A percentile compares a stretch with the other conserved stretches of the same genome.
These are phyloP conservation scores for Phyllostomus discolor DNA, from an alignment of 2,113 vertebrate species.

Conservation along the genomic window DNA sequence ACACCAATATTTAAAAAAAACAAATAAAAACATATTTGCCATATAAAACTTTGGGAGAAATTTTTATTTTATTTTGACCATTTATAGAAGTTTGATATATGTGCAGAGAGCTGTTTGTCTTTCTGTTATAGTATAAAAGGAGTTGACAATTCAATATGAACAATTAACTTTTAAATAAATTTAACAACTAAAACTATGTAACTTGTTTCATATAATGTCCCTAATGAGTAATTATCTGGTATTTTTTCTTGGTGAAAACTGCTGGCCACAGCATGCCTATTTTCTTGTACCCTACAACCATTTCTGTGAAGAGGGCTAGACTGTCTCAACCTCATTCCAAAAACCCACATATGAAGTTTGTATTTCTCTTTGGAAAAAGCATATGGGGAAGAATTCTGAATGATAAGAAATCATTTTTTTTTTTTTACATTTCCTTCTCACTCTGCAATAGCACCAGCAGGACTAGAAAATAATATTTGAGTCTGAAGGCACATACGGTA, in stretches of 20 bases:
- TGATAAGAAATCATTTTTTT: constrained; percentile 39
- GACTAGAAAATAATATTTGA: constrained; percentile 60
- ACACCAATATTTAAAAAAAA: background rate
- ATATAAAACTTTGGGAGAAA: background rate
- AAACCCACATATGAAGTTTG: background rate
- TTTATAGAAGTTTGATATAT: background rate
- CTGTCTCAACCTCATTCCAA: background rate
- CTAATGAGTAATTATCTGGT: background rate
- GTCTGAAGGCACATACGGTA: constrained; percentile 63
- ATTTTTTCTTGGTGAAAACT: background rate
- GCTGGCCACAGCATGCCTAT: background rate
- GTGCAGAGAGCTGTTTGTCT: background rate
- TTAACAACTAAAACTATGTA: background rate
- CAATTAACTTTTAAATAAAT: background rate
- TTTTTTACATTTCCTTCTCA: constrained; percentile 65
- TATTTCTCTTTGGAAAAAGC: constrained; percentile 19
- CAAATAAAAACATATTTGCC: background rate
- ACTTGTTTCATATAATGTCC: background rate
- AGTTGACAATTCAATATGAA: background rate
- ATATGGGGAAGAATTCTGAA: constrained; percentile 16
- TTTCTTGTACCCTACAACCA: background rate
- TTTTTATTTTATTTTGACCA: background rate
- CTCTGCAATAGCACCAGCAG: constrained; percentile 60
- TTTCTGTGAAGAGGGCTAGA: background rate
- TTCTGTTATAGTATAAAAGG: background rate